Evolutionary conservation across 2,888 invertebrate genomes (phyloP).

Genomic region (Phalera bucephala): DNA sequence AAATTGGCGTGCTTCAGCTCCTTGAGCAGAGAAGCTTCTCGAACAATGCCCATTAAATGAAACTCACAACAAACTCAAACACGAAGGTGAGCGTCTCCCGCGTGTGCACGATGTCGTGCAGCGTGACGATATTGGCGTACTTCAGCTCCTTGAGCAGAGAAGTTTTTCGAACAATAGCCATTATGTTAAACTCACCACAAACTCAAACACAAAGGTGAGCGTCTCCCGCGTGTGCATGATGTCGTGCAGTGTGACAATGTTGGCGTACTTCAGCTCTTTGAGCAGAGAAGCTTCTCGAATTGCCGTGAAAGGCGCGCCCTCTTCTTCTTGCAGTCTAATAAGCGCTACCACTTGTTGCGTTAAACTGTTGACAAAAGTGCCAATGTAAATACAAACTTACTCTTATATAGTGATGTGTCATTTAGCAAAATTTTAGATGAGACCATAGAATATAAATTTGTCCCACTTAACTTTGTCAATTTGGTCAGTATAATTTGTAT

Average conservation of each 20-base stretch:
- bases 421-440: too few species aligned
- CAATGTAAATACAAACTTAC: too few species aligned
- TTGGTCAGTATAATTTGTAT: too few species aligned
- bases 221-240: slow-evolving; percentile 99
- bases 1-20: slow-evolving; percentile 99
- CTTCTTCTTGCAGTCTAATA: slow-evolving; percentile 99
- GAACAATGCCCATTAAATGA: too few species aligned
- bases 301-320: slow-evolving; percentile 99
- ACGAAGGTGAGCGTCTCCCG: slow-evolving; percentile 98
- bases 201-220: slow-evolving; percentile 99
- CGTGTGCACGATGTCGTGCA: slow-evolving; percentile 99
- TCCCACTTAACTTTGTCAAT: too few species aligned
- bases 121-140: slow-evolving; percentile 99
- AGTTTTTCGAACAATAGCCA: slow-evolving; percentile 91
- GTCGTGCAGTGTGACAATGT: slow-evolving; percentile 99
- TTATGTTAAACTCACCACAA: slow-evolving; percentile 90
- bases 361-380: slow-evolving; percentile 83
- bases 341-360: slow-evolving; percentile 99
- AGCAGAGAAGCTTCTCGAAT: slow-evolving; percentile 99
- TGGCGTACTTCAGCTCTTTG: slow-evolving; percentile 99
- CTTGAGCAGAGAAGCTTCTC: too few species aligned
- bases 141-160: slow-evolving; percentile 99
- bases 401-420: too few species aligned
- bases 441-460: too few species aligned
- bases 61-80: slow-evolving; percentile 99